phyloP scores from a whole-genome alignment of 2,113 vertebrate species.

The Halichoerus grypus region DNA sequence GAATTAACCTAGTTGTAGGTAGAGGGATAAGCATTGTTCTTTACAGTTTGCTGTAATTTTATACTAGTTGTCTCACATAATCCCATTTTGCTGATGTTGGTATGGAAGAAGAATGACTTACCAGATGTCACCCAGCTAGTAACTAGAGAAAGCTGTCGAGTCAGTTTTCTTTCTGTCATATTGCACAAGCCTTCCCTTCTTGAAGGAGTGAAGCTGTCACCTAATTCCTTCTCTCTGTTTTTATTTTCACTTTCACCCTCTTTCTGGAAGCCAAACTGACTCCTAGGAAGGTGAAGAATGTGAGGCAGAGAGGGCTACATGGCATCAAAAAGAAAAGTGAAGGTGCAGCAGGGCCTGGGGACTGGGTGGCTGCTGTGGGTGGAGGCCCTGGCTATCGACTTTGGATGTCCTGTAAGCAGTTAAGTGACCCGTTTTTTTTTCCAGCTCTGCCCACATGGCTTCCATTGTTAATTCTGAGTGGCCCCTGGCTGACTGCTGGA shows the following conservation, averaged over 20 bases:
- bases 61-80: not conserved
- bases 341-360: not conserved
- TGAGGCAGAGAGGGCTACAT: not conserved
- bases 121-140: not conserved
- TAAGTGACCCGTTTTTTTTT: not conserved
- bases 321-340: not conserved
- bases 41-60: not conserved
- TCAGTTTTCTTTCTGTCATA: not conserved
- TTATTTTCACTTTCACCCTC: not conserved
- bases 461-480: constrained; percentile 10
- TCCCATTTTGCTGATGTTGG: not conserved
- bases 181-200: not conserved
- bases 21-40: not conserved
- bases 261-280: not conserved
- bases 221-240: not conserved
- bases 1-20: not conserved
- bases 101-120: not conserved
- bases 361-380: not conserved
- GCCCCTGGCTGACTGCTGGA: not conserved
- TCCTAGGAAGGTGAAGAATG: not conserved
- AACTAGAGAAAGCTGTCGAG: not conserved
- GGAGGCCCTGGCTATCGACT: constrained; percentile 28
- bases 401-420: not conserved
- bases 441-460: constrained; percentile 4
- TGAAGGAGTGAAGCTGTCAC: not conserved